Base-by-base conservation (phyloP, 2,797 vertebrate genomes). In the Bradypodion pumilum region DNA sequence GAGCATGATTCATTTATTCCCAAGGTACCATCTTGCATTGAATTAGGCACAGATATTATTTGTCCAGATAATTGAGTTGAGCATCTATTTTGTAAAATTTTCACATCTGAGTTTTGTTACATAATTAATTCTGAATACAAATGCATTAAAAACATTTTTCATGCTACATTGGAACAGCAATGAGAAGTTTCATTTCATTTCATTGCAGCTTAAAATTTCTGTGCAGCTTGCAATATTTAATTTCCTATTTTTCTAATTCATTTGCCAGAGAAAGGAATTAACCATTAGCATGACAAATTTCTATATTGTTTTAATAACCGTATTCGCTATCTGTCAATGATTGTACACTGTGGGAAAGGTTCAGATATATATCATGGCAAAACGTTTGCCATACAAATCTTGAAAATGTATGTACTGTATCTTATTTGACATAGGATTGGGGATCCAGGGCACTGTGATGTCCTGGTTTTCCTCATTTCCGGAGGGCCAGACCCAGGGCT, bases 121-220 rank as follows among this genome's bases (percentile, higher is more conserved):
- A 81, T 91, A 92, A 94, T 94, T 93, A 91, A 90, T 93, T 93
- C 81, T 85, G 73, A 82, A 59, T 93, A 65, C 25, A 83, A 69
- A 81, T 63, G 73, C 79, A 87, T 89, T 80, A 93, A 86, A 91
- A n/a, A n/a, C 91, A 92, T 93, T 94, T 85, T 91, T 84, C 84
- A 85, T 91, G 80, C 40, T 84, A 56, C 15, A 29, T 62, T 40
- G 91, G 86, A 93, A 90, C 84, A 92, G 37, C 27, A 7, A 86
- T 85, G 81, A 92, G 90, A 73, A 92, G 35, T 84, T 94, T 91
- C 87, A 93, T 92, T 94, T 93, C 75, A 90, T 92, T 95, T 91
- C 78, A 84, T 87, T 92, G 21, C 62, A 85, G 79, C 84, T 93
- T 85, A 94, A 80, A 93, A 91, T 46, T 78, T 65, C 74, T 94